A percentile compares a stretch with the other conserved stretches of the same genome.
These are phyloP conservation scores for Halyomorpha halys DNA, from an alignment of 1,140 invertebrate genomes.

Conservation along the genomic window DNA sequence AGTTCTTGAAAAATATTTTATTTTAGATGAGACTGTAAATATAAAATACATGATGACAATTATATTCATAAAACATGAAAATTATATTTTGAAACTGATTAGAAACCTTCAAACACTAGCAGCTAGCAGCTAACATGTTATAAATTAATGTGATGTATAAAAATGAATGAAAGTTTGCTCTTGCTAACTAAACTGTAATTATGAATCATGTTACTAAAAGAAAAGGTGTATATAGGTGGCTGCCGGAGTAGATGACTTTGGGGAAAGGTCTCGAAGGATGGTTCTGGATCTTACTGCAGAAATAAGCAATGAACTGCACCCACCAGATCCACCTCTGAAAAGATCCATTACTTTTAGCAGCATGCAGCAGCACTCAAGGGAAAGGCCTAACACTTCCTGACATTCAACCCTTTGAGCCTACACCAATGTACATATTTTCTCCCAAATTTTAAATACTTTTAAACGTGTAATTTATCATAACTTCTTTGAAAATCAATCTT, in stretches of 20 bases:
- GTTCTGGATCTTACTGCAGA: conserved; percentile 31
- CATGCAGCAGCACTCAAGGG: neutral
- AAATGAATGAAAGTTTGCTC: no score
- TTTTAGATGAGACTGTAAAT: no score
- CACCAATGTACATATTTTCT: conserved; percentile 15
- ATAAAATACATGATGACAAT: no score
- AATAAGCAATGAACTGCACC: conserved; percentile 2
- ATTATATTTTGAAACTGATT: no score
- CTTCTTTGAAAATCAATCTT: neutral
- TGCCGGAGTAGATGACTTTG: conserved; percentile 28
- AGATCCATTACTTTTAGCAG: neutral
- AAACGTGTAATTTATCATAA: neutral
- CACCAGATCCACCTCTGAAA: neutral
- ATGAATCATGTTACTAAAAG: neutral
- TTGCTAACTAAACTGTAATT: no score
- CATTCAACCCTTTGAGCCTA: conserved; percentile 15
- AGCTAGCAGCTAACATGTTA: no score
- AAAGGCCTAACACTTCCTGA: conserved; percentile 13
- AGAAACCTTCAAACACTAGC: no score
- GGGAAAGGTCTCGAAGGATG: conserved; percentile 25
- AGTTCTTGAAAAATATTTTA: no score
- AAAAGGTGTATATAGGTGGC: conserved; percentile 26
- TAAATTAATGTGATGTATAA: no score
- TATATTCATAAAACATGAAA: no score
- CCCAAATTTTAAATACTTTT: neutral